Percentiles rank a stretch among this genome's conserved stretches.
phyloP scores from a whole-genome alignment of 2,797 vertebrate genomes.

The Ciconia nigra region DNA sequence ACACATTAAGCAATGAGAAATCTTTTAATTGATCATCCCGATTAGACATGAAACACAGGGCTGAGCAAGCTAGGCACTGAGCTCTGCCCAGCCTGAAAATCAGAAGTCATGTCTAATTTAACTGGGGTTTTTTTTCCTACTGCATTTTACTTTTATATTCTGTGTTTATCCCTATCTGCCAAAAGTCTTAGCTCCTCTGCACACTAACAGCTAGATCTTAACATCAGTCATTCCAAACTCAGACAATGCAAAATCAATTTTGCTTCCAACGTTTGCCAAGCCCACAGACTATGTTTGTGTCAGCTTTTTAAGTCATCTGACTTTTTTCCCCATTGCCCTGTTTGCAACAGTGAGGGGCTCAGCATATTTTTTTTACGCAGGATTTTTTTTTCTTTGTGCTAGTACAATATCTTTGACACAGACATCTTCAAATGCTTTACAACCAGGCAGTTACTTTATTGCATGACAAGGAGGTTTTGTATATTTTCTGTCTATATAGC shows the following conservation, averaged over 20 bases:
- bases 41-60: not conserved
- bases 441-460: not conserved
- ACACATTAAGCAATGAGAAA: conserved; percentile 4
- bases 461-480: fast-evolving
- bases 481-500: not conserved
- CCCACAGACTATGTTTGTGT: not conserved
- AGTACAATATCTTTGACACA: not conserved
- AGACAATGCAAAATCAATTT: conserved; percentile 42
- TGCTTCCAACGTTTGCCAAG: not conserved
- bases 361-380: not conserved
- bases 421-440: not conserved
- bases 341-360: not conserved
- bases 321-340: not conserved
- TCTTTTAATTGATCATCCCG: not conserved
- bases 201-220: not conserved
- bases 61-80: not conserved
- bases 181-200: not conserved
- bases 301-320: conserved; percentile 4
- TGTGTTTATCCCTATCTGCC: not conserved
- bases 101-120: not conserved
- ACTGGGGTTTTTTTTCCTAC: not conserved
- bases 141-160: not conserved
- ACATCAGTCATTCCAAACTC: not conserved
- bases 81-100: not conserved
- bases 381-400: not conserved